Evolutionary conservation across 2,797 vertebrate species (phyloP), one percentile per base, ranked within the genome.

Genomic region (Enteromius treurensis): DNA sequence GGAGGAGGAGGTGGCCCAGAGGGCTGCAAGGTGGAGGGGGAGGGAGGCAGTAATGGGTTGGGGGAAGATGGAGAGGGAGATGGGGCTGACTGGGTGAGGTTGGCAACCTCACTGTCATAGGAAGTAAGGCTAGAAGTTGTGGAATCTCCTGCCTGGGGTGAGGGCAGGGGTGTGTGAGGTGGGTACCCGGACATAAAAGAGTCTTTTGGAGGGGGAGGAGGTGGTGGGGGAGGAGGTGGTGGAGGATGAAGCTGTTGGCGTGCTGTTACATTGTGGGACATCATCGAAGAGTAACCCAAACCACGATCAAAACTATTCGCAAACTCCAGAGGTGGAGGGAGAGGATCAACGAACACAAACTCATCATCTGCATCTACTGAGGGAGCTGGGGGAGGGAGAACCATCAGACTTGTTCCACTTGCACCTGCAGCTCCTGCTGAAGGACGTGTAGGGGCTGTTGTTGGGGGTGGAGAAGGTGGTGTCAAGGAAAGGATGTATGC

Each of bases 81-180:
- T 0, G 90, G 93, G 29, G 90, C 93, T 0, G 95, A 95, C 88
- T 97, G 97, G 71, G 97, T 98, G 83, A 98, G 90, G 62, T 96
- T 97, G n/a, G 97, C 97, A 85, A 97, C 97, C 89, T 98, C 97
- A 6, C 97, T 98, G 90, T 98, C 97, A 3, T 98, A 98, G 4
- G 97, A 97, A 0, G 97, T 97, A 84, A 98, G 94, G 92, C 97
- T 97, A 60, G 97, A 97, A 3, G 96, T 93, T 0, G 97, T 97
- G 84, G 97, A 98, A 91, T 98, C 97, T 26, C 96, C 94, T 2
- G 96, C 89, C 86, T 97, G 94, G 1, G 95, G 94, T 2, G 94
- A 94, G 21, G 91, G 92, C 51, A 95, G 91, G 40, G 86, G 95
- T 0, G 92, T 95, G 40, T 92, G 93, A 8, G 80, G 89, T 19